phyloP scores from a whole-genome alignment of 2,797 vertebrate species.

The Corythornis leucogaster region DNA sequence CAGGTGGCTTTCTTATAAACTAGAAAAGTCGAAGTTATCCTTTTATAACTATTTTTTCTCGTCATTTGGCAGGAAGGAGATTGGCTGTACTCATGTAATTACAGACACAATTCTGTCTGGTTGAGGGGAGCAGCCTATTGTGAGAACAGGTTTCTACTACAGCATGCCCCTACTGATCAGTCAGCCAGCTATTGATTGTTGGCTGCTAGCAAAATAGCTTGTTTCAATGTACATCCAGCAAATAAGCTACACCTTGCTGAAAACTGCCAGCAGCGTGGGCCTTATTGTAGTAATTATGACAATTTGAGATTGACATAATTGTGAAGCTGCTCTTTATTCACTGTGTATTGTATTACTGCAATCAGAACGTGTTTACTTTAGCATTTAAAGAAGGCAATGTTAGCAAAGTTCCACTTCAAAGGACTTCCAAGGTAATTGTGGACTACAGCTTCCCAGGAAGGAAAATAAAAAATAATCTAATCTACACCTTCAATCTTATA shows the following conservation, averaged over 20 bases:
- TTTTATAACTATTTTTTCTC: neutral
- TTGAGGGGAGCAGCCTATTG: neutral
- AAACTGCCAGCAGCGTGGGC: neutral
- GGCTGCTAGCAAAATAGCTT: neutral
- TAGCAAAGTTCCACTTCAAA: slow-evolving; percentile 20
- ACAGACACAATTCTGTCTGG: neutral
- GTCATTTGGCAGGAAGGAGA: neutral
- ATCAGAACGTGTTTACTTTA: neutral
- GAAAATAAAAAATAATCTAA: neutral
- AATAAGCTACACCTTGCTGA: neutral
- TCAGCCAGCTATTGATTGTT: neutral
- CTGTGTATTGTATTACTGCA: neutral
- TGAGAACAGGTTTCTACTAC: neutral
- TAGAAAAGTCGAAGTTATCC: neutral
- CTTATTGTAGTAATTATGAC: neutral
- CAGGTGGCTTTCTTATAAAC: neutral
- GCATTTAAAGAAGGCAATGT: neutral
- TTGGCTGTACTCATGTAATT: neutral
- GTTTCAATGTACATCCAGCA: neutral
- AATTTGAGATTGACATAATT: neutral
- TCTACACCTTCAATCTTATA: neutral
- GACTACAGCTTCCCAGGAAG: neutral
- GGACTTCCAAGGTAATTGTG: neutral
- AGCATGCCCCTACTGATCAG: neutral
- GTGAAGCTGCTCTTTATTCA: neutral